phyloP scores from a whole-genome alignment of 2,113 vertebrate genomes.

The Lophura nycthemera region DNA sequence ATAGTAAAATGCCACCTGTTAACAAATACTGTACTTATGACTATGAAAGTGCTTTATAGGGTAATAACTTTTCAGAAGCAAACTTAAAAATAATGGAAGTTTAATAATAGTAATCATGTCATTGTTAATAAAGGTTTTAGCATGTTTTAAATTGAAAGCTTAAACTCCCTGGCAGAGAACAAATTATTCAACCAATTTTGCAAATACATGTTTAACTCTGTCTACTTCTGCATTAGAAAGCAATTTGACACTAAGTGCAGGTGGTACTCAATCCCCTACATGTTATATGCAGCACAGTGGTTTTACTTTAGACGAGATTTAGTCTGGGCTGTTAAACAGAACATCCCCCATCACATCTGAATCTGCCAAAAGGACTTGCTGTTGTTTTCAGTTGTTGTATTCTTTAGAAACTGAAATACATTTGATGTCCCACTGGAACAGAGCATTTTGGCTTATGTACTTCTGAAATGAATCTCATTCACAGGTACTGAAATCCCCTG shows the following conservation, averaged over 20 bases:
- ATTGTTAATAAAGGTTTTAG: conserved; percentile 4
- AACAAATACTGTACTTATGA: not conserved
- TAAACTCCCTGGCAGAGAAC: not conserved
- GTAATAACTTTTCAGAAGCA: not conserved
- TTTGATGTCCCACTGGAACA: not conserved
- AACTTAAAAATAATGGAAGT: not conserved
- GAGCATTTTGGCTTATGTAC: not conserved
- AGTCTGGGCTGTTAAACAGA: not conserved
- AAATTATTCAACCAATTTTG: not conserved
- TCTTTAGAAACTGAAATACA: not conserved
- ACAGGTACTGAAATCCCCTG: not conserved
- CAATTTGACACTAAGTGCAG: not conserved
- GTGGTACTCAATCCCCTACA: not conserved
- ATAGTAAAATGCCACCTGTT: not conserved
- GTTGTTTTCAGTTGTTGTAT: not conserved
- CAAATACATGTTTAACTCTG: not conserved
- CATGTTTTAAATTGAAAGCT: not conserved
- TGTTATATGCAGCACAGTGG: not conserved
- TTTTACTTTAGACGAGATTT: not conserved
- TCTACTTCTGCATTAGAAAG: not conserved
- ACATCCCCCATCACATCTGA: not conserved
- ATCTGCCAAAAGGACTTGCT: fast-evolving
- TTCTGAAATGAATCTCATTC: not conserved
- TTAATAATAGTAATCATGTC: not conserved
- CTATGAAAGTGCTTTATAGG: not conserved